Conservation (phyloP, 1,140 invertebrate species). For the Goniozus legneri region DNA sequence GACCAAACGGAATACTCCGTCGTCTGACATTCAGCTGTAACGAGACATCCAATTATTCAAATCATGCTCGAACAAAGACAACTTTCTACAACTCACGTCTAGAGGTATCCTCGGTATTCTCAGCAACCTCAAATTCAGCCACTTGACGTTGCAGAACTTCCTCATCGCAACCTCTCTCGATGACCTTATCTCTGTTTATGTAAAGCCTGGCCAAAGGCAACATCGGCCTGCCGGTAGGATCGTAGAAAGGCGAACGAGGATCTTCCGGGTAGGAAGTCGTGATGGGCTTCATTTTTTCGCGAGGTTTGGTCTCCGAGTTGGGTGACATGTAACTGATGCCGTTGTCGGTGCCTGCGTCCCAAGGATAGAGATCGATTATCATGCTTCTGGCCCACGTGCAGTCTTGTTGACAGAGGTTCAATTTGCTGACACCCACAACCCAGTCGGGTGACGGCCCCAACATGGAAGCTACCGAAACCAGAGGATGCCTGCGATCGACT, state of each 20-base stretch:
- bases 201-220: slow-evolving; percentile 76
- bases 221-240: slow-evolving; percentile 69
- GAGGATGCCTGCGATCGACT: slow-evolving; percentile 83
- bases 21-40: slow-evolving; percentile 73
- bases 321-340: slow-evolving; percentile 90
- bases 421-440: slow-evolving; percentile 85
- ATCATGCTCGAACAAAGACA: no score
- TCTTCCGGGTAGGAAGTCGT: slow-evolving; percentile 85
- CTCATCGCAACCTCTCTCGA: slow-evolving; percentile 70
- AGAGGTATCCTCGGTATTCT: slow-evolving; percentile 68
- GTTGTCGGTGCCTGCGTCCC: slow-evolving; percentile 92
- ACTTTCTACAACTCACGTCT: slow-evolving; percentile 70
- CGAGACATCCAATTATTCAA: background rate
- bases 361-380: slow-evolving; percentile 84
- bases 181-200: slow-evolving; percentile 68
- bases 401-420: slow-evolving; percentile 84
- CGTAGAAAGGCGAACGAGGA: slow-evolving; percentile 87
- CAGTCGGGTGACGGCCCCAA: slow-evolving; percentile 93
- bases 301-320: slow-evolving; percentile 80
- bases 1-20: slow-evolving; percentile 74
- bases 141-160: slow-evolving; percentile 60
- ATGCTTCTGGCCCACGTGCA: slow-evolving; percentile 82
- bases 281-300: slow-evolving; percentile 84
- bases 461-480: slow-evolving; percentile 93
- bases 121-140: slow-evolving; percentile 59